Evolutionary conservation across 2,888 invertebrate species (phyloP).

Genomic region (Sisyra terminalis): DNA sequence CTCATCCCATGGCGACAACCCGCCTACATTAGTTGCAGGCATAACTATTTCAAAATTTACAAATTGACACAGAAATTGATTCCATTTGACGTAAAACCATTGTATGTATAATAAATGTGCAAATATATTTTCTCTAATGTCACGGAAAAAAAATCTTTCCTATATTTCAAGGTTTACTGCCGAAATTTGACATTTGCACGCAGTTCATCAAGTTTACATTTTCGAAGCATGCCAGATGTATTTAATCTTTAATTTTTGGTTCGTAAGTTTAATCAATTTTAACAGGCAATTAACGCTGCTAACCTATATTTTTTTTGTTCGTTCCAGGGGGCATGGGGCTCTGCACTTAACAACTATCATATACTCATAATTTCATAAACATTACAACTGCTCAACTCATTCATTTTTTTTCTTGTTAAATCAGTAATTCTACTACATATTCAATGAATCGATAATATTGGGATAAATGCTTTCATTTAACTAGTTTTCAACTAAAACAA

Average conservation of each 20-base stretch:
- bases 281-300: neutral
- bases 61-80: neutral
- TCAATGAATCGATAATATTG: neutral
- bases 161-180: too few relatives aligned
- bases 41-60: slow-evolving; percentile 4
- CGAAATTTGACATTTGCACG: too few relatives aligned
- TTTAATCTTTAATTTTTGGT: neutral
- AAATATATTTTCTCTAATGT: too few relatives aligned
- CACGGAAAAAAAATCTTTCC: too few relatives aligned
- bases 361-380: neutral
- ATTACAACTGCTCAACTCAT: neutral
- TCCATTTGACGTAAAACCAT: neutral
- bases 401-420: neutral
- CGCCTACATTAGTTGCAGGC: slow-evolving; percentile 5
- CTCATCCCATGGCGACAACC: slow-evolving; percentile 7
- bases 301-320: neutral
- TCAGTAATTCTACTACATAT: neutral
- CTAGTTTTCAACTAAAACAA: neutral
- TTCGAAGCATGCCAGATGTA: neutral
- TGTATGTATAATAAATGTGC: slow-evolving; percentile 2
- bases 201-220: too few relatives aligned
- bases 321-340: slow-evolving; percentile 1
- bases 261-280: neutral
- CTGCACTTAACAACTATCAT: neutral
- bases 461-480: too few relatives aligned